Evolutionary conservation across 2,797 vertebrate genomes (phyloP), one percentile per base, ranked within the genome.

Genomic region (Octomys mimax): DNA sequence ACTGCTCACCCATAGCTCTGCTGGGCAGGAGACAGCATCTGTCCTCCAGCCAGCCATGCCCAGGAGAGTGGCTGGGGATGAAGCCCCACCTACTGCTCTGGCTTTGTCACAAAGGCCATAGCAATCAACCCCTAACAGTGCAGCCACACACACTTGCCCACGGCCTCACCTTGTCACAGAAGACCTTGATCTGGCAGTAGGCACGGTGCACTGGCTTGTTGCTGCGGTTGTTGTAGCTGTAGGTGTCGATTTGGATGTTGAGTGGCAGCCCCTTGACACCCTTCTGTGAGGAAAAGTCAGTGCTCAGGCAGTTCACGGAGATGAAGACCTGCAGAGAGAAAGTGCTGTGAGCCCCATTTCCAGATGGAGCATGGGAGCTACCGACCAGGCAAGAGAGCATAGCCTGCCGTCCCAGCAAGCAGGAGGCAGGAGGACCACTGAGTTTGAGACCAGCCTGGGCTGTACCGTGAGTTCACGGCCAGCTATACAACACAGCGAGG

Each of bases 221-320:
- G 98, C 99, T 99, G 96, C 99, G 99, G 98, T 99, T 99, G 98
- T 99, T 99, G 98, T 99, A 99, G 98, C 99, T 99, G 98, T 99
- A 99, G 11, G 99, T 99, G 98, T 99, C 99, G 0, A 99, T 99
- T 97, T 99, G 99, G 95, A 99, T 99, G 98, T 99, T 99, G 62
- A 99, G 98, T 0, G 99, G 99, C 10, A 99, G 98, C 26, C 99
- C 99, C 97, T 99, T 99, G 94, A 99, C 99, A 2, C 99, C 99
- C 86, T 99, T 99, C 99, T 99, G 99, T 70, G 99, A 99, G 52
- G 99, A 99, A 98, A 99, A 99, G 96, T 99, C 99, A 0, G 99
- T 99, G 98, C 99, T 99, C 96, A 99, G 98, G 95, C 99, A 99
- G 98, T 99, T 99, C 97, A 99, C 99, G 0, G 99, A 99, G 98